phyloP scores from a whole-genome alignment of 2,797 vertebrate species.

The Protosalanx chinensis region DNA sequence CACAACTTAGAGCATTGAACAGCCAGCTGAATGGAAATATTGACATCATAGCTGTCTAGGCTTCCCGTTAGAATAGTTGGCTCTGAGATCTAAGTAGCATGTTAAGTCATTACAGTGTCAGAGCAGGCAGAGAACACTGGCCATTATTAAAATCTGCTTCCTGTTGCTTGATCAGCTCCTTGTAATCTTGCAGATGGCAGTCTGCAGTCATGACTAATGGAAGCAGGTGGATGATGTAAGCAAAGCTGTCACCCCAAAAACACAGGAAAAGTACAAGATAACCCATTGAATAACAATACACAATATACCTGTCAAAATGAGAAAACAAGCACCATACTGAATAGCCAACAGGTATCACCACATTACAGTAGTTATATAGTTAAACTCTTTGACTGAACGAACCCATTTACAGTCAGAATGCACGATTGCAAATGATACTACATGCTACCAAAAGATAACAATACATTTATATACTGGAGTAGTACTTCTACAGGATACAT shows the following conservation, averaged over 20 bases:
- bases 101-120: slow-evolving; percentile 30
- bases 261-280: not conserved
- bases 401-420: not conserved
- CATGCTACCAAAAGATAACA: no score
- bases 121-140: slow-evolving; percentile 20
- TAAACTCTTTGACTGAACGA: not conserved
- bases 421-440: not conserved
- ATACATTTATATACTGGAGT: no score
- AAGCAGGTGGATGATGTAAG: slow-evolving; percentile 35
- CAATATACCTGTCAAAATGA: not conserved
- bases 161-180: slow-evolving; percentile 47
- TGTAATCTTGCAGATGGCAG: slow-evolving; percentile 44
- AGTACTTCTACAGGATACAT: no score
- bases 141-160: slow-evolving; percentile 46
- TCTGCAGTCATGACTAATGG: slow-evolving; percentile 18
- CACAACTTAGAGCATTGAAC: slow-evolving; percentile 28
- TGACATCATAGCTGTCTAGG: slow-evolving; percentile 58
- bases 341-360: not conserved
- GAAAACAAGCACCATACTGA: no score
- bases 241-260: not conserved
- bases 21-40: slow-evolving; percentile 51
- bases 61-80: slow-evolving; percentile 45
- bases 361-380: not conserved
- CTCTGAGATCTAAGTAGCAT: slow-evolving; percentile 34
- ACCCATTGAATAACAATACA: not conserved